Base-by-base conservation (phyloP, 2,113 vertebrate species). In the Xiphias gladius region DNA sequence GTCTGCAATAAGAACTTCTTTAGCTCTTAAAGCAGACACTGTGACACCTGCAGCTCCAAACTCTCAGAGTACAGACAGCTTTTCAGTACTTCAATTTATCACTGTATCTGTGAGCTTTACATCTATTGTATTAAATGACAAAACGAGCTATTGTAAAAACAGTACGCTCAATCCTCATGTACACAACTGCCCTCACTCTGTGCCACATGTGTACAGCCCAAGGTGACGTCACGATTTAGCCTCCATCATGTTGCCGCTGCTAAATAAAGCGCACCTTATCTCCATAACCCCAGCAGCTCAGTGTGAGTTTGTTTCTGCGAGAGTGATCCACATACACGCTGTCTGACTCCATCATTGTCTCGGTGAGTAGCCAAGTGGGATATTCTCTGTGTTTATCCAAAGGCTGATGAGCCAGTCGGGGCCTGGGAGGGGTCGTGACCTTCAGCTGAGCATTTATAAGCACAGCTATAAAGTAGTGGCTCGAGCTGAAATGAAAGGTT, bases 191-290 rank as follows among this genome's bases (percentile, higher is more conserved):
- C 50, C 39, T 70, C 35, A n/a, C 61, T 46, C 16, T 41, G 43
- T 16, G 67, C 43, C 48, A 37, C 20, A 20, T 70, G 66, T 75
- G 71, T n/a, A 16, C 30, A 26, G 79, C 65, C 68, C n/a, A 17
- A 20, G 13, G 63, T 91, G 84, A 89, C 71, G 48, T 83, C 78
- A 81, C n/a, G 4, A n/a, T 79, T 79, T 66, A n/a, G 68, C 58
- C 59, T 66, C 69, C 66, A 6, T 83, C 86, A 12, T 32, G 39
- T 61, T 65, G 86, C 66, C 48, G 63, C 41, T 68, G 78, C 83
- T 90, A 89, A 90, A 92, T 89, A 88, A 89, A 90, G 89, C 48
- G 0, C 84, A 77, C 71, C 87, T 82, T 79, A 91, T 92, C 86
- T 89, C 82, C 87, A 88, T 87, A 85, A 81, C 84, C 88, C 84